Base-by-base conservation (phyloP, 92 coral and sea anemone genomes). In the Blastomussa wellsi region DNA sequence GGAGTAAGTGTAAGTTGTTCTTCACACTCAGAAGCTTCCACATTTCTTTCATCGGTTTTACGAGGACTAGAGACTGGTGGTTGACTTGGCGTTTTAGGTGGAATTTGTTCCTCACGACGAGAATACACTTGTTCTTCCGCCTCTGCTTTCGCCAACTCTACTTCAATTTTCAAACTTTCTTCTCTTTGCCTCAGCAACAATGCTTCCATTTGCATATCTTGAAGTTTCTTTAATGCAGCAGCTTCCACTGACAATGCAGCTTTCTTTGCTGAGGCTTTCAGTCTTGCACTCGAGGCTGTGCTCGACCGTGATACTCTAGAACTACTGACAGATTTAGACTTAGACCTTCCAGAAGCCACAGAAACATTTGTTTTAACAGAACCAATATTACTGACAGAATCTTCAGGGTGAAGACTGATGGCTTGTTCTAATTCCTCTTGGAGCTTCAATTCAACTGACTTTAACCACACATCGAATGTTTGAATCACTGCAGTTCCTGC, bases 211-310 rank as follows among this genome's bases (percentile, higher is more conserved):
- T 79, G 83, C 37, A 79, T 62, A 47, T 79, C 83, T 59, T 79
- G 83, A 52, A 59, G 76, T 69, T 5, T 80, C 84, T 48, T 66
- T 72, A 80, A 22, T 80, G 84, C 60, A 35, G 84, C 51, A 26
- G 76, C 84, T 80, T 80, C 84, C 47, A 69, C 84, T 41, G 74
- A 31, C 29, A 80, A 80, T 62, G 66, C 84, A 48, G 76, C 76
- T 49, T 80, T 80, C 76, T 80, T 80, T 65, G 84, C 84, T 38
- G 60, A 65, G 70, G 81, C 81, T 53, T 65, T 55, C 19, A 77
- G 49, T 70, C 69, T 57, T 77, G 81, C 81, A 76, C 80, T 42
- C 48, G 80, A 76, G 66, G 80, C 66, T 31, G 80, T 51, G 41
- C 80, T 76, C 26, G 66, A 76, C 80, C 66, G 80, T 52, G 80